A percentile compares a stretch with the other conserved stretches of the same genome.
These are phyloP conservation scores for Ataeniobius toweri DNA, from an alignment of 2,797 vertebrate genomes.

Conservation along the genomic window DNA sequence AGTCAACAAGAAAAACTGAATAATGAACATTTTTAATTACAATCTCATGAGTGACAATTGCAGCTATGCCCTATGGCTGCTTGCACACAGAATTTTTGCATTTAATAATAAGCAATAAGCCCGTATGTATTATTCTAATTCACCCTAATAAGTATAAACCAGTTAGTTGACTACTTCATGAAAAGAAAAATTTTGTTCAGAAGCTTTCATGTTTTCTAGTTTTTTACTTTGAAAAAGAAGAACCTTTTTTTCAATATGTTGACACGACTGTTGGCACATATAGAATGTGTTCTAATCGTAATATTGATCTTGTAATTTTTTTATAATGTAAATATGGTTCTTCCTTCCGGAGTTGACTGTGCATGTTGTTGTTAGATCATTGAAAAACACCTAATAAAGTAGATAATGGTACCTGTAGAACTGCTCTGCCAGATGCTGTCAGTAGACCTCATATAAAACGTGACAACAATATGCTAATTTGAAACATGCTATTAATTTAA, in stretches of 20 bases:
- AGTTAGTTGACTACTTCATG: neutral
- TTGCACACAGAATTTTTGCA: neutral
- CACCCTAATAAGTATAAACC: neutral
- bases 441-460: neutral
- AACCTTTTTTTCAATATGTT: no score
- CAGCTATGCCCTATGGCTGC: neutral
- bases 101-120: neutral
- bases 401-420: no score
- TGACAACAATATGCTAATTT: neutral
- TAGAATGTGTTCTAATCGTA: no score
- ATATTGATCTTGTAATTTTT: no score
- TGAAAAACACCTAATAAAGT: no score
- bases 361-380: no score
- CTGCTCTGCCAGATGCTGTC: neutral
- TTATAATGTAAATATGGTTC: no score
- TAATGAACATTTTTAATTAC: neutral
- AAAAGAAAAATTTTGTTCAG: no score
- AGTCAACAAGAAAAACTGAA: neutral
- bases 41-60: neutral
- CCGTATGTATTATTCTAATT: neutral
- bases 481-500: neutral
- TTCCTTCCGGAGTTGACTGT: no score
- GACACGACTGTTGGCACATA: no score
- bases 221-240: neutral
- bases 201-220: no score